A percentile compares a stretch with the other conserved stretches of the same genome.
phyloP scores from a whole-genome alignment of 2,113 vertebrate species.

The Xyliphius kryptos region DNA sequence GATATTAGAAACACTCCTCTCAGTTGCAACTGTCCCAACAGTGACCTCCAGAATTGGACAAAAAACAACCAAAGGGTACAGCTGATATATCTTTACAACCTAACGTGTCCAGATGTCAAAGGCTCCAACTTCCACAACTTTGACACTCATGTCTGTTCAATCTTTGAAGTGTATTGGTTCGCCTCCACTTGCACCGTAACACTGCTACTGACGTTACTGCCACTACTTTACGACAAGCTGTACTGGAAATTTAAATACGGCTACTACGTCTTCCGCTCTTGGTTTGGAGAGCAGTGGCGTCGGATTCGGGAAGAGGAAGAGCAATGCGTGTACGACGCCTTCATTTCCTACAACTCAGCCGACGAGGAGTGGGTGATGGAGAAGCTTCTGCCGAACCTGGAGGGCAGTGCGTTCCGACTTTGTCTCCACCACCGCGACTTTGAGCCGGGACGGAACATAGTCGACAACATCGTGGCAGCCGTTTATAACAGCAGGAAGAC shows the following conservation, averaged over 20 bases:
- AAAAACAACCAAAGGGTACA: slow-evolving; percentile 54
- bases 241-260: slow-evolving; percentile 75
- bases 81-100: slow-evolving; percentile 61
- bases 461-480: slow-evolving; percentile 80
- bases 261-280: slow-evolving; percentile 70
- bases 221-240: slow-evolving; percentile 62
- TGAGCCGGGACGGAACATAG: slow-evolving; percentile 65
- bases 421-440: slow-evolving; percentile 86
- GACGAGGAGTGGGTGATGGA: slow-evolving; percentile 76
- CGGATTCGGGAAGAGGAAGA: slow-evolving; percentile 61
- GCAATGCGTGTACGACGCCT: slow-evolving; percentile 73
- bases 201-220: slow-evolving; percentile 59
- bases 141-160: slow-evolving; percentile 67
- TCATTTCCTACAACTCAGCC: slow-evolving; percentile 77
- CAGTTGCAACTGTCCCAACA: slow-evolving; percentile 67
- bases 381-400: slow-evolving; percentile 68
- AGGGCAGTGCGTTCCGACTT: slow-evolving; percentile 64
- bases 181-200: slow-evolving; percentile 51
- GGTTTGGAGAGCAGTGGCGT: slow-evolving; percentile 69
- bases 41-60: slow-evolving; percentile 59
- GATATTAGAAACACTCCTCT: slow-evolving; percentile 73
- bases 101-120: slow-evolving; percentile 36
- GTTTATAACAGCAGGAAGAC: slow-evolving; percentile 79
- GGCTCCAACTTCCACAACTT: slow-evolving; percentile 62
- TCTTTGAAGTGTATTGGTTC: slow-evolving; percentile 62